phyloP scores from a whole-genome alignment of 2,888 invertebrate species.

The Cynaeus angustus region DNA sequence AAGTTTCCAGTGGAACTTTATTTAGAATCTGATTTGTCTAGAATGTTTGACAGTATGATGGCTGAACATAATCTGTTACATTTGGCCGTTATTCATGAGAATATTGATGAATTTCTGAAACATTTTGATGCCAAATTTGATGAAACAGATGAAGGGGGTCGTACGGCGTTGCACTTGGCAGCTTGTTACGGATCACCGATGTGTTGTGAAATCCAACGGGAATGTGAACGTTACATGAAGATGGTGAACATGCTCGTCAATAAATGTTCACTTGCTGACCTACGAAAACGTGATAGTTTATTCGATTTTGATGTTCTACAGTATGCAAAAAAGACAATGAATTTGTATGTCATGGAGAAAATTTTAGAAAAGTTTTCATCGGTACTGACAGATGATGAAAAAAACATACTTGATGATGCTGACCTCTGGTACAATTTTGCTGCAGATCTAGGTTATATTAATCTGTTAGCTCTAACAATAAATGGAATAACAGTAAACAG shows the following conservation, averaged over 20 bases:
- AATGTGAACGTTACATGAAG: background rate
- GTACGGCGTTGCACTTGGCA: background rate
- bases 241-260: background rate
- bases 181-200: background rate
- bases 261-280: background rate
- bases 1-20: background rate
- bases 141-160: background rate
- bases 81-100: background rate
- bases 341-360: constrained; percentile 2
- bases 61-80: background rate
- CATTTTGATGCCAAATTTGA: background rate
- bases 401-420: background rate
- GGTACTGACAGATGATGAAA: background rate
- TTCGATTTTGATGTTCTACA: background rate
- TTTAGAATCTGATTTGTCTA: background rate
- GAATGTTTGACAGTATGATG: background rate
- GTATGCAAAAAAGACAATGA: background rate
- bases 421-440: background rate
- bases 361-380: background rate
- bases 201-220: background rate
- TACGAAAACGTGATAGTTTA: background rate
- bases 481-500: background rate
- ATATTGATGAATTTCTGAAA: background rate
- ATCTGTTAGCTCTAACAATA: background rate
- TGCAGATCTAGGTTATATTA: background rate